phyloP scores from a whole-genome alignment of 2,888 invertebrate species.

The Drosophila seclusa region DNA sequence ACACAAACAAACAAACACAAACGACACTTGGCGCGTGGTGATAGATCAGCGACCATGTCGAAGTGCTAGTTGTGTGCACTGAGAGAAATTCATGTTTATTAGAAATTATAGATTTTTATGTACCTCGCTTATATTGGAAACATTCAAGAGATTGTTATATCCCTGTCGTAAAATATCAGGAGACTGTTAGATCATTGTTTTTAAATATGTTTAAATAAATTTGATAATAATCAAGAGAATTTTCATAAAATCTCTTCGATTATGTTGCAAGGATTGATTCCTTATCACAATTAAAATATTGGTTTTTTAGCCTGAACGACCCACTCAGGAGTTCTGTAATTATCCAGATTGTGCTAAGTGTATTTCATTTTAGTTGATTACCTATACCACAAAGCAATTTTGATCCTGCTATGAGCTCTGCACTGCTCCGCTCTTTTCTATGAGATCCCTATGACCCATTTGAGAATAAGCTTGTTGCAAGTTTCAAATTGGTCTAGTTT shows the following conservation, averaged over 20 bases:
- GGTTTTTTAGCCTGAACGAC: not conserved
- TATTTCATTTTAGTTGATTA: fast-evolving
- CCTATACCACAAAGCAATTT: not conserved
- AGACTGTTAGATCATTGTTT: not conserved
- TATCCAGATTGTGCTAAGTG: not conserved
- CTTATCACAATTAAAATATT: not conserved
- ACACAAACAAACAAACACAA: not conserved
- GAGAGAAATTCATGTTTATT: slow-evolving; percentile 10
- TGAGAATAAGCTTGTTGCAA: not conserved
- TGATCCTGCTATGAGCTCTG: not conserved
- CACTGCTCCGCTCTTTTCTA: not conserved
- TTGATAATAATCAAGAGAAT: too few relatives aligned
- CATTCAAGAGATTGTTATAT: too few relatives aligned
- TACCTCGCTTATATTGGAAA: not conserved
- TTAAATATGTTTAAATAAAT: not conserved
- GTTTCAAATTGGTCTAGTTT: not conserved
- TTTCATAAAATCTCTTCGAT: too few relatives aligned
- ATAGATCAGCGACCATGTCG: slow-evolving; percentile 59
- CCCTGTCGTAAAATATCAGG: not conserved
- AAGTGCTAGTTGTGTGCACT: slow-evolving; percentile 38
- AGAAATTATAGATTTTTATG: not conserved
- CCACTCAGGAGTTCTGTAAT: not conserved
- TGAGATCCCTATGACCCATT: not conserved
- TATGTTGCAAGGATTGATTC: not conserved
- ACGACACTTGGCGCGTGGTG: slow-evolving; percentile 76